Evolutionary conservation across 2,797 vertebrate genomes (phyloP).

Genomic region (Neopelma chrysocephalum): DNA sequence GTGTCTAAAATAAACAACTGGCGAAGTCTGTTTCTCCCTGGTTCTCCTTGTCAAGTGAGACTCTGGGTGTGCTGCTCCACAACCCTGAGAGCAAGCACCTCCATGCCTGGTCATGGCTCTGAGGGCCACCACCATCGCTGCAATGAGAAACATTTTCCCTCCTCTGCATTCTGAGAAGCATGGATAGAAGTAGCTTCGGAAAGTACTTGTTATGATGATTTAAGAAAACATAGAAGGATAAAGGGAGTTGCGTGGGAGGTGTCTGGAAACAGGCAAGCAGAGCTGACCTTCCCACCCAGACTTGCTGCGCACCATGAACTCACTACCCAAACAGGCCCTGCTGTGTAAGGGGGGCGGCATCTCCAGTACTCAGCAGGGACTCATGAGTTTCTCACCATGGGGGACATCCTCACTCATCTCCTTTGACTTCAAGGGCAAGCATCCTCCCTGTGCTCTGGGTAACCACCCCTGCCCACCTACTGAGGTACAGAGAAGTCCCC

Average conservation of each 20-base stretch:
- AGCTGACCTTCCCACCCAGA: neutral
- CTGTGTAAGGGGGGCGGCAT: neutral
- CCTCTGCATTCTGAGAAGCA: neutral
- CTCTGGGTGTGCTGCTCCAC: neutral
- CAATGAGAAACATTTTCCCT: neutral
- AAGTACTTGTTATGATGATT: neutral
- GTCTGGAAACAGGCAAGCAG: neutral
- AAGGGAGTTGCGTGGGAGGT: neutral
- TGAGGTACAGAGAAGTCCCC: neutral
- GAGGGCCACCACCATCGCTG: neutral
- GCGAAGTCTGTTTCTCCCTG: neutral
- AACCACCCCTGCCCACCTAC: neutral
- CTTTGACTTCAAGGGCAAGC: neutral
- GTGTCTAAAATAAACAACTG: neutral
- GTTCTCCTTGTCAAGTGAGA: neutral
- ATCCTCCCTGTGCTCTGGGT: neutral
- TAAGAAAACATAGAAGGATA: neutral
- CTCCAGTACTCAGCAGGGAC: neutral
- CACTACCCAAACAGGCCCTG: neutral
- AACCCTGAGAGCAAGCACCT: neutral
- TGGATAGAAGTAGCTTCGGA: neutral
- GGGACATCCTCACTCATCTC: neutral
- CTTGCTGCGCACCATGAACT: neutral
- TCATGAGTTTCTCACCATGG: fast-evolving
- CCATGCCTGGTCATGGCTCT: neutral